phyloP scores from a whole-genome alignment of 2,113 vertebrate genomes.

The Cheirogaleus medius region DNA sequence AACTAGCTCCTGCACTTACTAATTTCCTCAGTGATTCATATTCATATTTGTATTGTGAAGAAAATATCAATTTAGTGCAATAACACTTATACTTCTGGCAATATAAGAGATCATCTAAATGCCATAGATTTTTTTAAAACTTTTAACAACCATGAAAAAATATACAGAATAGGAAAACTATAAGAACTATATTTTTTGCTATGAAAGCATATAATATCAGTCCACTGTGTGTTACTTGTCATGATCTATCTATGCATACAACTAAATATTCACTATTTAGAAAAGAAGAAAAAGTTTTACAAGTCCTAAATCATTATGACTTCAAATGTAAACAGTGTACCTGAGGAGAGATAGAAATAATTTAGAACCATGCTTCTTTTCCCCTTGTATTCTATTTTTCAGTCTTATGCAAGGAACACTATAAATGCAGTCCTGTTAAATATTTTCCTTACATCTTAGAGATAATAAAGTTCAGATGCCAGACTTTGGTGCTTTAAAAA shows the following conservation, averaged over 20 bases:
- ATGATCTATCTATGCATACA: neutral
- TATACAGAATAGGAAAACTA: neutral
- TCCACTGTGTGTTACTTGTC: neutral
- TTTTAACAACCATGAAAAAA: neutral
- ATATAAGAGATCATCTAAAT: neutral
- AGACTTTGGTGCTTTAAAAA: constrained; percentile 29
- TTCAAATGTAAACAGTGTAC: neutral
- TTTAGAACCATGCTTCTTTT: neutral
- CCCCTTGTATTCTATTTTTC: neutral
- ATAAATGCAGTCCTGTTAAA: neutral
- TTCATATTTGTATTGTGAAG: neutral
- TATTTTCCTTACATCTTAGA: neutral
- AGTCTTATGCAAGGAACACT: neutral
- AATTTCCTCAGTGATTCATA: constrained; percentile 37
- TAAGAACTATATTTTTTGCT: neutral
- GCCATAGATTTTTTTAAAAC: neutral
- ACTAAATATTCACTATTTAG: neutral
- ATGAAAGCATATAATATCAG: neutral
- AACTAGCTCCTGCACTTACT: neutral
- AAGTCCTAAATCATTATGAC: neutral
- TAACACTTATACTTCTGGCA: neutral
- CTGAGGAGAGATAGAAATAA: neutral
- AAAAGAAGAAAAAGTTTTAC: neutral
- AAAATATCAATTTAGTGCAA: neutral
- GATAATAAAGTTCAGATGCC: neutral